Evolutionary conservation across 2,797 vertebrate species (phyloP).

Genomic region (Spheniscus humboldti): DNA sequence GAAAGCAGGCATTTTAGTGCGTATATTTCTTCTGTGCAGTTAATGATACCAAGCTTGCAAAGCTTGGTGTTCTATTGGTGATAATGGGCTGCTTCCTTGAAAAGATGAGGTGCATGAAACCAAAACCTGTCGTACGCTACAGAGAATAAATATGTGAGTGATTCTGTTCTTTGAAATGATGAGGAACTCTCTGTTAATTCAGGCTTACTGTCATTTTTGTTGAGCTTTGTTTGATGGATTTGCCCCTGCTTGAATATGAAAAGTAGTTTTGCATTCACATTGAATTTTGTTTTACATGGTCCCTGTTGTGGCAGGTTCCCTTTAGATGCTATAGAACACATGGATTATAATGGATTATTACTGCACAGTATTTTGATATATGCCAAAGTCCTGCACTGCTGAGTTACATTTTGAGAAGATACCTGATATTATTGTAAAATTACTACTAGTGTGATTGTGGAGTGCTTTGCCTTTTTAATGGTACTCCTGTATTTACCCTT

Average conservation of each 20-base stretch:
- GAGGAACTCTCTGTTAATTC: slow-evolving; percentile 42
- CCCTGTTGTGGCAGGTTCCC: neutral
- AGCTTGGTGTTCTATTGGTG: neutral
- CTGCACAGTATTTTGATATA: neutral
- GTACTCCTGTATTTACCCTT: neutral
- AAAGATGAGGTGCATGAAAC: slow-evolving; percentile 30
- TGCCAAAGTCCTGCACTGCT: neutral
- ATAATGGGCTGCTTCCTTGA: neutral
- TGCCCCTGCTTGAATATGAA: slow-evolving; percentile 22
- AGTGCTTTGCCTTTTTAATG: neutral
- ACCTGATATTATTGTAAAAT: neutral
- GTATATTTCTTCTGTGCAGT: neutral
- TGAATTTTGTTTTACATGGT: slow-evolving; percentile 8
- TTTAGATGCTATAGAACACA: neutral
- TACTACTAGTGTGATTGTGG: neutral
- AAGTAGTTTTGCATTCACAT: slow-evolving; percentile 7
- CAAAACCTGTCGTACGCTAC: neutral
- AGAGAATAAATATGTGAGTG: slow-evolving; percentile 23
- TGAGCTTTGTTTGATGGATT: slow-evolving; percentile 18
- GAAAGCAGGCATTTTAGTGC: neutral
- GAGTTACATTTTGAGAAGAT: slow-evolving; percentile 27
- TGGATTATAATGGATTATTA: slow-evolving; percentile 26
- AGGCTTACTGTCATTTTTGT: slow-evolving; percentile 16
- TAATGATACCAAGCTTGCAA: neutral
- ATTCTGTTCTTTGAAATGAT: slow-evolving; percentile 14